phyloP scores from a whole-genome alignment of 2,888 invertebrate genomes.

The Leptopilina syphax region DNA sequence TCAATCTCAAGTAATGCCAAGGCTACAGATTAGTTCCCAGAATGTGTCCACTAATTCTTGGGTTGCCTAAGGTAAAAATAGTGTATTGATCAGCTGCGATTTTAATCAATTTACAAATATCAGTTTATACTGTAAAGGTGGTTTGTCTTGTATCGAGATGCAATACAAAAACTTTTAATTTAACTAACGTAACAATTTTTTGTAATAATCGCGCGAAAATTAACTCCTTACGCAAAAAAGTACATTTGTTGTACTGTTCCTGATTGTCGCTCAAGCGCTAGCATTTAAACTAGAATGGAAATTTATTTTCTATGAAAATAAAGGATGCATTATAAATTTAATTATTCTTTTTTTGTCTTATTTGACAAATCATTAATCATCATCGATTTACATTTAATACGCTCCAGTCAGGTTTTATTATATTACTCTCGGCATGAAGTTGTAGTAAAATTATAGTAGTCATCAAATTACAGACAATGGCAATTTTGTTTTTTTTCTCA shows the following conservation, averaged over 20 bases:
- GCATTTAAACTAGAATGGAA: constrained; percentile 6
- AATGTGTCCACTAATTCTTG: constrained; percentile 51
- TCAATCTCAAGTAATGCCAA: constrained; percentile 53
- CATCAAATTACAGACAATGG: no score
- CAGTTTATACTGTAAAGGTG: neutral
- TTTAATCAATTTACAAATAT: neutral
- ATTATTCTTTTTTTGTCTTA: constrained; percentile 6
- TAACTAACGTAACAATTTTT: neutral
- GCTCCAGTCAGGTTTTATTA: neutral
- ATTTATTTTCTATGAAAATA: constrained; percentile 26
- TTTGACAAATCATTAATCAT: neutral
- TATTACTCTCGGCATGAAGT: no score
- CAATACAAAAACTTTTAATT: neutral
- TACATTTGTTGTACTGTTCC: constrained; percentile 11
- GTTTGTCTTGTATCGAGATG: neutral
- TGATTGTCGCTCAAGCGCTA: neutral
- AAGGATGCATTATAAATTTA: neutral
- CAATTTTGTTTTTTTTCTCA: no score
- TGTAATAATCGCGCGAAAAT: neutral
- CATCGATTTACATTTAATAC: constrained; percentile 12
- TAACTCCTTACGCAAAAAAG: constrained; percentile 11
- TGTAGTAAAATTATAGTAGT: no score
- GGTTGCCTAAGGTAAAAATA: constrained; percentile 56
- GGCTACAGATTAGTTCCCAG: constrained; percentile 52
- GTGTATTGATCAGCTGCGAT: constrained; percentile 52